These are phyloP conservation scores for Stylophora pistillata DNA, from an alignment of 64 coral and sea anemone genomes.

Conservation along the genomic window DNA sequence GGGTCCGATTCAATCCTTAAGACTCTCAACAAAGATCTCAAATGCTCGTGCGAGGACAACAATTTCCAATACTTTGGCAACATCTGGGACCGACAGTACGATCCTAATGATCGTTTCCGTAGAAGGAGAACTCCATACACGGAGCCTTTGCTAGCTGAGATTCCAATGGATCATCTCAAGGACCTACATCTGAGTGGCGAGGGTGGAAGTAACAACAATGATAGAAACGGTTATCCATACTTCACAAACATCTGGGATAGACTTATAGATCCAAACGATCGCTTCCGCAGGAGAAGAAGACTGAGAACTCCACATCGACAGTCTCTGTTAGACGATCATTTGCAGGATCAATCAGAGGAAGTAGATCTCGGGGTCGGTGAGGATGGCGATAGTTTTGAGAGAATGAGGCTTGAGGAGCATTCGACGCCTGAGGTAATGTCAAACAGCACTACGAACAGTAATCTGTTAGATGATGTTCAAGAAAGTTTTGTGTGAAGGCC, in stretches of 20 bases:
- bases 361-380: neutral
- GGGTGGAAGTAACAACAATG: neutral
- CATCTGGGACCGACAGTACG: slow-evolving; percentile 22
- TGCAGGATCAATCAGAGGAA: neutral
- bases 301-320: neutral
- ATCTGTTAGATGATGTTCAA: slow-evolving; percentile 7
- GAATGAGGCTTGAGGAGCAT: slow-evolving; percentile 9
- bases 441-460: slow-evolving; percentile 37
- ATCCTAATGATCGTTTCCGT: neutral
- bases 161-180: neutral
- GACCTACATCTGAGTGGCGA: neutral
- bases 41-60: slow-evolving; percentile 41
- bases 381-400: neutral
- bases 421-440: slow-evolving; percentile 33
- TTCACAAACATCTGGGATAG: slow-evolving; percentile 23
- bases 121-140: neutral
- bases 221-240: neutral
- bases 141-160: neutral
- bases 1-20: neutral
- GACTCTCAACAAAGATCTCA: slow-evolving; percentile 3
- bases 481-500: slow-evolving; percentile 32
- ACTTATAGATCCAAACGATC: neutral
- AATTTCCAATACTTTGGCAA: neutral
- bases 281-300: neutral
- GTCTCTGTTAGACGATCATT: neutral